Base-by-base conservation (phyloP, 1,140 invertebrate genomes). In the Diplogasteroides magnus region DNA sequence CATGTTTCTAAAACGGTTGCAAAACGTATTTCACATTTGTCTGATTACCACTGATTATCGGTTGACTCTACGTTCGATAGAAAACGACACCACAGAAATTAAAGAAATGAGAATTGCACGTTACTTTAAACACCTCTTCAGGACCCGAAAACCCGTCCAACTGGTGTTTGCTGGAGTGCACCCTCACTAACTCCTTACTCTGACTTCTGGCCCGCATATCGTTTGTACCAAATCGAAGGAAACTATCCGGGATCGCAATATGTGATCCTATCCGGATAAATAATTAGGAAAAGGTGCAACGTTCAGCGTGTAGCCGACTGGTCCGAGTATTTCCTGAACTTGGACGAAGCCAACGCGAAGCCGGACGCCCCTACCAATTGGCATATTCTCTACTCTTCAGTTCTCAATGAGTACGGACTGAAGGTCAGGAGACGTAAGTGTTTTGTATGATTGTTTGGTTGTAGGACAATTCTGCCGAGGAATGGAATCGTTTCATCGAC, bases 211-310 rank as follows among this genome's bases (percentile, higher is more conserved):
- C 92, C 94, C 0, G 92, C 92, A 2, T 98, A 95, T 83, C 86
- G 94, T 81, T 92, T 98, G 83, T 97, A 96, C 83, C 92, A 93
- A 77, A 88, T 97, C 1, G 94, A 97, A 83, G 94, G 93, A 25
- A 76, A 80, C 56, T 82, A 84, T 71, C 48, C 63, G 1, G 74
- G 73, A 19, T 73, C 75, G 0, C 67, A 69, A 32, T 78, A 68
- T 71, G 76, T 76, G 64, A 73, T 28, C 71, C 26, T 64, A 29
- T 27, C 15, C n/a, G 31, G 23, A 64, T 26, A 6, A 64, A n/a
- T 29, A 14, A 3, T 29, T 11, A 31, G 3, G 6, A n/a, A 13
- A 28, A 60, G 27, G 23, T 25, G 11, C 3, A 60, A 13, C 59
- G n/a, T 23, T 64, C 68, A 77, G 77, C 65, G 71, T 67, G 70